Evolutionary conservation across 2,888 invertebrate genomes (phyloP).

Genomic region (Orthosia incerta): DNA sequence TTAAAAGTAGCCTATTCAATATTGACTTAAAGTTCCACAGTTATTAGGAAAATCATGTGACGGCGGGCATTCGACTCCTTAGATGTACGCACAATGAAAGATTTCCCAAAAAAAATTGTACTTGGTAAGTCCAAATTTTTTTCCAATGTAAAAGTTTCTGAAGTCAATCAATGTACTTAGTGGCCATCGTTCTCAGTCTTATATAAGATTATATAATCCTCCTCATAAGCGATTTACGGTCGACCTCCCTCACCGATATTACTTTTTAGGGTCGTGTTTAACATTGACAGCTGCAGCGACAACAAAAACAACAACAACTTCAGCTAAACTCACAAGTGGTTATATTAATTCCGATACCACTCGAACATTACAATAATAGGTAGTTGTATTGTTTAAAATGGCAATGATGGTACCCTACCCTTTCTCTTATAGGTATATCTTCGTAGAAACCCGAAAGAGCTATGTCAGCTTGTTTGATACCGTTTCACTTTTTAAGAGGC

Average conservation of each 20-base stretch:
- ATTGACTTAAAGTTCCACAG: too few relatives aligned
- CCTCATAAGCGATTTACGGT: slow-evolving; percentile 17
- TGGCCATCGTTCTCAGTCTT: not conserved
- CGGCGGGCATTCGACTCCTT: too few relatives aligned
- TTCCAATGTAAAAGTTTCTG: not conserved
- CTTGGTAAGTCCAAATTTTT: too few relatives aligned
- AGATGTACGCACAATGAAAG: too few relatives aligned
- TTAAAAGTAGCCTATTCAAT: too few relatives aligned
- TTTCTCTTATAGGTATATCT: not conserved
- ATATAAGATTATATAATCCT: slow-evolving; percentile 22
- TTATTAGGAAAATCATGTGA: too few relatives aligned
- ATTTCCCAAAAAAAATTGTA: too few relatives aligned
- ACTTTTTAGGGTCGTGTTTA: slow-evolving; percentile 45
- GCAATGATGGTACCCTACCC: not conserved
- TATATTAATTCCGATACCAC: slow-evolving; percentile 24
- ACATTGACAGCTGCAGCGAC: slow-evolving; percentile 47
- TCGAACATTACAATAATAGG: not conserved
- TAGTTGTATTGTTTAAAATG: not conserved
- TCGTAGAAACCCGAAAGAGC: not conserved
- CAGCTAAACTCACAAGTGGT: slow-evolving; percentile 1
- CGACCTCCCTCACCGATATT: slow-evolving; percentile 32
- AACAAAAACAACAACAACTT: slow-evolving; percentile 5
- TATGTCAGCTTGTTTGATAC: too few relatives aligned
- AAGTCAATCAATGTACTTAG: not conserved
- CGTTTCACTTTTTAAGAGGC: too few relatives aligned